phyloP scores from a whole-genome alignment of 2,113 vertebrate species.

The Corythornis madagascariensis region DNA sequence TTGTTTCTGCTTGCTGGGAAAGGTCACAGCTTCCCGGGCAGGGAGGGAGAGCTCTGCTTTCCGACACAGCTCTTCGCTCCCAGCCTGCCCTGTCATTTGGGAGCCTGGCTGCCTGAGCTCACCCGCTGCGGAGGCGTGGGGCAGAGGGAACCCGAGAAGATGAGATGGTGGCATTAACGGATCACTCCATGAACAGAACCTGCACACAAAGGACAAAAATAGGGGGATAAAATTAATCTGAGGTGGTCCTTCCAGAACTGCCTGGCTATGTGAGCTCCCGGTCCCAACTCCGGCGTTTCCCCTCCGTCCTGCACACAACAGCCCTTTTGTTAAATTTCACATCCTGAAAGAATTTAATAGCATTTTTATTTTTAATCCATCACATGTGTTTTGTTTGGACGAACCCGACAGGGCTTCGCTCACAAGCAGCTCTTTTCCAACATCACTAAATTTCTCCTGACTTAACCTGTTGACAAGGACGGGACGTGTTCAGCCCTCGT shows the following conservation, averaged over 20 bases:
- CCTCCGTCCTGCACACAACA: constrained; percentile 9
- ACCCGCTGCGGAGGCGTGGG: accelerated
- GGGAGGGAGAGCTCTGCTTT: constrained; percentile 29
- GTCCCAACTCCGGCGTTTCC: neutral
- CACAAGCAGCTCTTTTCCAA: constrained; percentile 35
- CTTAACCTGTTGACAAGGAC: constrained; percentile 42
- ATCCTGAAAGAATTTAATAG: constrained; percentile 68
- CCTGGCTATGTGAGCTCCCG: neutral
- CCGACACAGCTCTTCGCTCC: neutral
- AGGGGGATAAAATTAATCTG: neutral
- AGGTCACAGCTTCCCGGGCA: constrained; percentile 38
- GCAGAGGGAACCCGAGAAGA: neutral
- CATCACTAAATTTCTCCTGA: constrained; percentile 34
- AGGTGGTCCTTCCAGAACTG: constrained; percentile 32
- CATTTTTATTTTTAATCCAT: constrained; percentile 71
- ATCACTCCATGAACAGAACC: neutral
- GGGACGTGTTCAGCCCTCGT: neutral
- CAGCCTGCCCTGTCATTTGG: neutral
- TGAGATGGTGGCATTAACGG: neutral
- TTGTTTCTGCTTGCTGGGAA: constrained; percentile 66
- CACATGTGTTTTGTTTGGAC: constrained; percentile 69
- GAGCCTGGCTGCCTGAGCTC: neutral
- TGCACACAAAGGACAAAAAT: neutral
- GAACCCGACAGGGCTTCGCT: neutral
- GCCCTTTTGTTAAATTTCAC: constrained; percentile 67